These are phyloP conservation scores for Gnathonemus echidnorhynchus DNA, from an alignment of 2,113 vertebrate species.

Conservation along the genomic window DNA sequence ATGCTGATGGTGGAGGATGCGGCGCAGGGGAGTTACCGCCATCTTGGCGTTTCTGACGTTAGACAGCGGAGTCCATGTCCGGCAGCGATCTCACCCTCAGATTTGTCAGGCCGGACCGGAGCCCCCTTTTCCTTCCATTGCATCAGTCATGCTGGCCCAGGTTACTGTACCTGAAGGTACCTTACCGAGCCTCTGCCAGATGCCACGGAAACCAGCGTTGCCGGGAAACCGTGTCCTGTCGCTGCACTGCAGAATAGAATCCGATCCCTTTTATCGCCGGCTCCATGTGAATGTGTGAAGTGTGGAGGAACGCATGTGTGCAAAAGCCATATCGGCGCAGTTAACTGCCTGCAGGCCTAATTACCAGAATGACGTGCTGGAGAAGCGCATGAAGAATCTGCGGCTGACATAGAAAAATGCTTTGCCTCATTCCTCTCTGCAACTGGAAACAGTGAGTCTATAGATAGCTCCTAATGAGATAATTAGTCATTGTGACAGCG, in stretches of 20 bases:
- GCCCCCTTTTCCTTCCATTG: not conserved
- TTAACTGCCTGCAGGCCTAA: not conserved
- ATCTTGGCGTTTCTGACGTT: not conserved
- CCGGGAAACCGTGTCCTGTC: not conserved
- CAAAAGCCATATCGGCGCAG: not conserved
- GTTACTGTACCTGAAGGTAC: not conserved
- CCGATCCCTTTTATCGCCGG: not conserved
- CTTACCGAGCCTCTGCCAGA: not conserved
- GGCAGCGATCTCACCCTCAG: not conserved
- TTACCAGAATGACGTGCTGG: not conserved
- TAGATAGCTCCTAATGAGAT: slow-evolving; percentile 12
- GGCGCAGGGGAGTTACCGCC: not conserved
- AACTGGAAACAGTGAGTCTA: not conserved
- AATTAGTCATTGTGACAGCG: slow-evolving; percentile 5
- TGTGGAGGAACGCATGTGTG: not conserved
- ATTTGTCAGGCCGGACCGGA: not conserved
- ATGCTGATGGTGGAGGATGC: not conserved
- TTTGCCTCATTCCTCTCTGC: not conserved
- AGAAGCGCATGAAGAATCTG: not conserved
- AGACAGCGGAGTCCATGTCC: not conserved
- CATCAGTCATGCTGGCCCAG: not conserved
- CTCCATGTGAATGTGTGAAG: not conserved
- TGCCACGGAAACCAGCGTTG: not conserved
- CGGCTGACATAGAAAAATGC: not conserved
- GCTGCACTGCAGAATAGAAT: not conserved